Base-by-base conservation (phyloP, 2,113 vertebrate species). In the Suncus etruscus region DNA sequence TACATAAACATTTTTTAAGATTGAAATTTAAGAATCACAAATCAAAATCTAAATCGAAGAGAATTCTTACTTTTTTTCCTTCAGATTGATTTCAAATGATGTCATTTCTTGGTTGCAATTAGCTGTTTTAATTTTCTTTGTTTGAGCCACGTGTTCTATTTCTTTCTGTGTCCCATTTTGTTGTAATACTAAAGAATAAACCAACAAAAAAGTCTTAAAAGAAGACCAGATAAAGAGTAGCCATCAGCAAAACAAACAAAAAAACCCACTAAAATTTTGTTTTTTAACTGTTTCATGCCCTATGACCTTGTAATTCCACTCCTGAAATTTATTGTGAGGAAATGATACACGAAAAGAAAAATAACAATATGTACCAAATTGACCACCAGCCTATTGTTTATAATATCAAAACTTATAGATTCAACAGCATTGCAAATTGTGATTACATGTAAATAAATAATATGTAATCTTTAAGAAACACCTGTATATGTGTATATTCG, bases 31-130 rank as follows among this genome's bases (percentile, higher is more conserved):
- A 86, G 81, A 94, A 66, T 87, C 51, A 94, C 81, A 94, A 86
- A 89, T 89, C 58, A 89, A 89, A 95, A 92, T 83, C 86, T n/a
- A 81, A 94, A 83, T 69, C 92, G 54, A 91, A 92, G 75, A 92
- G 91, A 72, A 11, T 86, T 87, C 24, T n/a, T 97, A 99, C 99
- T 98, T 99, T 96, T 98, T 98, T 91, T 99, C 98, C 96, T 98
- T 99, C 92, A 99, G 97, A 96, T 97, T 97, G 91, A 99, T 99
- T 97, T 99, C 99, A 97, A 99, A 99, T 47, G 96, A 89, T 32
- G 98, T 99, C 94, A 98, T 98, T 95, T 97, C 98, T 73, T 97
- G 95, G 92, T 95, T 93, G 76, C 86, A 73, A 80, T 76, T 90
- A 79, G 95, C 90, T 58, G 95, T 97, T 94, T 95, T 95, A 54